A percentile compares a stretch with the other conserved stretches of the same genome.
Conservation (phyloP, 2,888 invertebrate species). For the Himalopsyche kuldschensis region DNA sequence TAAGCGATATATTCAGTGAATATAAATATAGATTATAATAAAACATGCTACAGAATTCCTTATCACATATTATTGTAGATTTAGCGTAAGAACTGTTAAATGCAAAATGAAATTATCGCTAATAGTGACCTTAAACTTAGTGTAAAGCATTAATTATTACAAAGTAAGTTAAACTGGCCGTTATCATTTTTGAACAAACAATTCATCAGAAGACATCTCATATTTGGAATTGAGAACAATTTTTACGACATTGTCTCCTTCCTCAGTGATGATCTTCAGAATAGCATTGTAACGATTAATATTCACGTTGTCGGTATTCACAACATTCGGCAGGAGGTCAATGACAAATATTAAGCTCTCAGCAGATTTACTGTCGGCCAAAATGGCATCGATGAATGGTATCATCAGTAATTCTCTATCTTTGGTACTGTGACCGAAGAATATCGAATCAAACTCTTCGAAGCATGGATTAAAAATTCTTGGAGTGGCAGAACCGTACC, state of each 20-base stretch:
- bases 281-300: background rate
- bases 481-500: background rate
- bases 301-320: background rate
- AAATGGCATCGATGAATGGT: constrained; percentile 11
- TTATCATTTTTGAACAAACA: background rate
- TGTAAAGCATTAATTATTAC: too few species aligned
- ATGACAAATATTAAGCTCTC: constrained; percentile 7
- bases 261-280: background rate
- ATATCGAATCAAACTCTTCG: background rate
- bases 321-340: background rate
- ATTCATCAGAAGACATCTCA: background rate
- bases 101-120: too few species aligned
- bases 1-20: too few species aligned
- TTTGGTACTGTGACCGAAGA: background rate
- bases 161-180: too few species aligned
- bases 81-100: too few species aligned
- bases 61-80: too few species aligned
- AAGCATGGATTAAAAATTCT: background rate
- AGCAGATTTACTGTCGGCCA: background rate
- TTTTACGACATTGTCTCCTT: constrained; percentile 12
- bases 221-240: constrained; percentile 9
- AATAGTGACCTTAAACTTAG: too few species aligned
- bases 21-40: too few species aligned
- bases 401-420: background rate
- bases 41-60: too few species aligned